Evolutionary conservation across 2,113 vertebrate genomes (phyloP).

Genomic region (Albula goreensis): DNA sequence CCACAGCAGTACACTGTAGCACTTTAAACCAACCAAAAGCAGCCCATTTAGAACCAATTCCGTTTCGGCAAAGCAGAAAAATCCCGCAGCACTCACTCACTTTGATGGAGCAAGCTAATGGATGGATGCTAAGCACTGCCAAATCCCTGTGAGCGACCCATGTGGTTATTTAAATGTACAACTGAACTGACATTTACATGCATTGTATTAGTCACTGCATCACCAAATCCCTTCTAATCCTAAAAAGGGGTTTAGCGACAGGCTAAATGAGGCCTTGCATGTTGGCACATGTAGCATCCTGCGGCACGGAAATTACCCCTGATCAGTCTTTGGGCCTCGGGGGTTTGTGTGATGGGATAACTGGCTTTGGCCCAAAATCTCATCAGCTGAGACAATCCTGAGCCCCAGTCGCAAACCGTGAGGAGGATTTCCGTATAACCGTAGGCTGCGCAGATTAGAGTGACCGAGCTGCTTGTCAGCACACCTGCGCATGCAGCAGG

Average conservation of each 20-base stretch:
- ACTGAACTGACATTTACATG: constrained; percentile 3
- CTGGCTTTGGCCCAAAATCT: neutral
- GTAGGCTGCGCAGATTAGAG: neutral
- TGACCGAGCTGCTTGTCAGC: neutral
- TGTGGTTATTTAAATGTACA: neutral
- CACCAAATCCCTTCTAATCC: neutral
- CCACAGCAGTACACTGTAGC: neutral
- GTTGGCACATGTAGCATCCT: neutral
- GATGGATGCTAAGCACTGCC: neutral
- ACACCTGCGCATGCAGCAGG: neutral
- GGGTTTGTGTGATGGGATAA: neutral
- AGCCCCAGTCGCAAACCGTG: neutral
- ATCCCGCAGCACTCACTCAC: neutral
- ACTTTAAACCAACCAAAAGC: neutral
- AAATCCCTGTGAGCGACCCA: neutral
- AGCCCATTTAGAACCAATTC: neutral
- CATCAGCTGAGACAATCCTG: neutral
- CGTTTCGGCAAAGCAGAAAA: neutral
- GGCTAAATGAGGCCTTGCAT: neutral
- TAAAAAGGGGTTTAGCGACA: constrained; percentile 2
- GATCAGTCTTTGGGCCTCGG: neutral
- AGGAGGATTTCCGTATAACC: neutral
- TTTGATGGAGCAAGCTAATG: neutral
- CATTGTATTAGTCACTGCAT: neutral
- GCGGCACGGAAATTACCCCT: neutral